Evolutionary conservation across 2,888 invertebrate genomes (phyloP), one percentile per base, ranked within the genome.

Genomic region (Ditula angustiorana): DNA sequence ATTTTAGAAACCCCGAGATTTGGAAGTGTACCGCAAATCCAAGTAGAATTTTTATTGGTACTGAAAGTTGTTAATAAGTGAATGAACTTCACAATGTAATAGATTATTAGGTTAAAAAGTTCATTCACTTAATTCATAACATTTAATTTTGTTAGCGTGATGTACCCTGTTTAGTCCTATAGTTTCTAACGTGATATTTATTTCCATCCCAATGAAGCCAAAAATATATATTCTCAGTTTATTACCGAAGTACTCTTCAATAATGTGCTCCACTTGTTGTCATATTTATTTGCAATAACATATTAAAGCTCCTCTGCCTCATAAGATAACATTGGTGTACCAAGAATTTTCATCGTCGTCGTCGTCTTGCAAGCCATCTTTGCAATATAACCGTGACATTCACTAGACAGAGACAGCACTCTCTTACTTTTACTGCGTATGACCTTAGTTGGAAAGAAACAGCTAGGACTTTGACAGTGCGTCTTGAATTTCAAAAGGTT

Each of bases 331-430:
- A 89, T 82, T 86, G 85, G 88, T 87, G 86, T 86, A 89, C 86
- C 81, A 87, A 90, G 91, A 90, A 92, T 91, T 88, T 89, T 90
- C 90, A 89, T 88, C 83, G 88, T 88, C 85, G 87, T 79, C 81
- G 81, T 85, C 87, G 85, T 82, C 84, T 85, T 86, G 88, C 86
- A 84, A 85, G 75, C 85, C 81, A 80, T 79, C 82, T 86, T 80
- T 81, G 90, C 90, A 89, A 92, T 91, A 89, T 87, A 88, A 84
- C 82, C 82, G 81, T 83, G 86, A 84, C 82, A 83, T 82, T 83
- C 80, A 80, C 78, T 72, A 79, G 88, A 90, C 77, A 86, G 90
- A 87, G 91, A 91, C 80, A 76, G 81, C 78, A 77, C 76, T 76
- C 74, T 67, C 69, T 76, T 72, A 78, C 83, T 79, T 77, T 75